Conservation (phyloP, 2,797 vertebrate genomes). For the Miichthys miiuy region DNA sequence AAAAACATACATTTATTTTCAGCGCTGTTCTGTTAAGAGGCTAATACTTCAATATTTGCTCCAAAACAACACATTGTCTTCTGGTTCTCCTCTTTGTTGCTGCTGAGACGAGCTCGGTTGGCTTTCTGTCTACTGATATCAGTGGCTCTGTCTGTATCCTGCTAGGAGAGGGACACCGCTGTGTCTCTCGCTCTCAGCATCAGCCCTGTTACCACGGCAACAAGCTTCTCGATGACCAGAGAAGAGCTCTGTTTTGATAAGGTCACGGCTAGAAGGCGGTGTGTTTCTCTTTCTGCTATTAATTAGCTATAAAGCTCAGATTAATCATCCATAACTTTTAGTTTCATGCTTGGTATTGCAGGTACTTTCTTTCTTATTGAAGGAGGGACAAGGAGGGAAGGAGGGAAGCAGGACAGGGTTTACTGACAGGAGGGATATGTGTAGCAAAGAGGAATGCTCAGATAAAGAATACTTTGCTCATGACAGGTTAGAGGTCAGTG, state of each 20-base stretch:
- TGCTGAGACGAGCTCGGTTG: constrained; percentile 16
- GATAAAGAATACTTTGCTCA: constrained; percentile 9
- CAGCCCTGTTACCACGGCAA: constrained; percentile 72
- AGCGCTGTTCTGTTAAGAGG: not conserved
- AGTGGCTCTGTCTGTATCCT: constrained; percentile 21
- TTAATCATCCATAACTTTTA: not conserved
- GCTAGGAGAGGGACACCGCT: constrained; percentile 24
- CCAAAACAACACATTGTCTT: not conserved
- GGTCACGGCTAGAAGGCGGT: not conserved
- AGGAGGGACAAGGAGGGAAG: constrained; percentile 4
- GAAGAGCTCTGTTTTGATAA: constrained; percentile 16
- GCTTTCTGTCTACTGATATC: constrained; percentile 39
- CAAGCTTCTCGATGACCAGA: constrained; percentile 54
- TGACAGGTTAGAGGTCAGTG: constrained; percentile 26
- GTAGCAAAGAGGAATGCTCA: constrained; percentile 19
- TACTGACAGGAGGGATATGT: not conserved
- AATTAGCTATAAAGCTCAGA: not conserved
- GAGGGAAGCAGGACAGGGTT: not conserved
- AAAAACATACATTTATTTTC: not conserved
- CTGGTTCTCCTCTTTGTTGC: constrained; percentile 8
- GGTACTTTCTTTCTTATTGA: not conserved
- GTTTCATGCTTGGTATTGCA: not conserved
- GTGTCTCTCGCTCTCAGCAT: constrained; percentile 52
- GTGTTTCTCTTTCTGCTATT: not conserved
- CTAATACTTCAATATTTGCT: not conserved